These are phyloP conservation scores for Prenolepis imparis DNA, from an alignment of 2,888 invertebrate species.

Conservation along the genomic window DNA sequence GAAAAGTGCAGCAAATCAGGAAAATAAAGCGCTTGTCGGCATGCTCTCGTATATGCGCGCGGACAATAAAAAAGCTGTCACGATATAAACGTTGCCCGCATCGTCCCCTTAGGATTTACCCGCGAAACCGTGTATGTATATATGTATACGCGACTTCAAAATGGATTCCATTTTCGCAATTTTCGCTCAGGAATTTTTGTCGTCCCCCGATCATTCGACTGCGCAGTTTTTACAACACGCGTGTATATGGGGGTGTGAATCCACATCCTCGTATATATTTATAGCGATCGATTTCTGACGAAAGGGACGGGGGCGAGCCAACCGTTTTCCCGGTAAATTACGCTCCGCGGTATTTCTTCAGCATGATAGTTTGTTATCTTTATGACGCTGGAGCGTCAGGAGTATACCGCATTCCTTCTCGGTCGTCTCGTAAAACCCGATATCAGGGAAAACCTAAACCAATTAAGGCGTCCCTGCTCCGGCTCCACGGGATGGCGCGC, in stretches of 20 bases:
- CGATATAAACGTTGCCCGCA: constrained; percentile 65
- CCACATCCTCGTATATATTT: constrained; percentile 1
- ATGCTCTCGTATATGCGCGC: constrained; percentile 46
- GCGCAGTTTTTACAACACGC: constrained; percentile 60
- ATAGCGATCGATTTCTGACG: constrained; percentile 28
- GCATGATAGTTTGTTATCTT: constrained; percentile 66
- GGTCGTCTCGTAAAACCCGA: constrained; percentile 68
- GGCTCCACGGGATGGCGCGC: constrained; percentile 22
- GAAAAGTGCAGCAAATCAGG: constrained; percentile 72
- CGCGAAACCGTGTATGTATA: constrained; percentile 47
- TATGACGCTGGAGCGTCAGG: constrained; percentile 49
- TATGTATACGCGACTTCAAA: constrained; percentile 37
- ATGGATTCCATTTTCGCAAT: constrained; percentile 64
- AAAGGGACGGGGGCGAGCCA: not conserved
- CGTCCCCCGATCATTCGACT: constrained; percentile 29
- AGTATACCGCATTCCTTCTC: constrained; percentile 36
- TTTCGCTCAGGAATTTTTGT: constrained; percentile 65
- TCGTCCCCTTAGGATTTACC: constrained; percentile 70
- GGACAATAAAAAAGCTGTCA: constrained; percentile 69
- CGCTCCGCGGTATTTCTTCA: constrained; percentile 10
- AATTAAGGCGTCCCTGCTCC: constrained; percentile 65
- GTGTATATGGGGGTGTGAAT: not conserved
- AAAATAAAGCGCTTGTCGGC: constrained; percentile 72
- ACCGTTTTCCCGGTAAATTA: constrained; percentile 31
- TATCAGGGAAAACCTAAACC: constrained; percentile 68